Percentiles rank a stretch among this genome's conserved stretches.
Evolutionary conservation across 2,888 invertebrate species (phyloP).

Genomic region (Ophion costatus): DNA sequence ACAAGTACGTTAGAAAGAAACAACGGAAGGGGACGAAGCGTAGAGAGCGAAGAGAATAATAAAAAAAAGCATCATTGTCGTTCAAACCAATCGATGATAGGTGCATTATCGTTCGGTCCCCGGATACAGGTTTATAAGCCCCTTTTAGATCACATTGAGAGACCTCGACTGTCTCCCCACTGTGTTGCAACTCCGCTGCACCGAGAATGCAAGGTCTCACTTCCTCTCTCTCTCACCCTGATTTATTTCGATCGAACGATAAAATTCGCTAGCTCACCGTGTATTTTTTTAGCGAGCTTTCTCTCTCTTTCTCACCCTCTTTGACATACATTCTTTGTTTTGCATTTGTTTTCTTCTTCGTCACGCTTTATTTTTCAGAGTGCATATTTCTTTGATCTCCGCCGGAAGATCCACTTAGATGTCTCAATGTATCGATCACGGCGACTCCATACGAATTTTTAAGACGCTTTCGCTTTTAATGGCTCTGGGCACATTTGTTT

Average conservation of each 20-base stretch:
- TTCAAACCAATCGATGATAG: constrained; percentile 75
- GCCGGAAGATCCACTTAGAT: constrained; percentile 34
- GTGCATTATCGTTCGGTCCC: constrained; percentile 77
- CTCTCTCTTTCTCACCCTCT: constrained; percentile 14
- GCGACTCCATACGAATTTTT: neutral
- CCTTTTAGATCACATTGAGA: constrained; percentile 75
- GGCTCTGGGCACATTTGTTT: neutral
- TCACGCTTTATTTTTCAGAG: constrained; percentile 38
- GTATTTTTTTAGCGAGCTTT: constrained; percentile 11
- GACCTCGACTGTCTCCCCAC: constrained; percentile 48
- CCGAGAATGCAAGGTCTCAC: constrained; percentile 40
- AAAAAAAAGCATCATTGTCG: constrained; percentile 26
- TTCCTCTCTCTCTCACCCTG: constrained; percentile 28
- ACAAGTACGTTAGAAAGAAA: neutral
- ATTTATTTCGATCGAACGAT: constrained; percentile 56
- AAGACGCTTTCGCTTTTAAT: neutral
- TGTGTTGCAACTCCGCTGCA: constrained; percentile 28
- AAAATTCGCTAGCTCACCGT: constrained; percentile 37
- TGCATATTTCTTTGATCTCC: constrained; percentile 35
- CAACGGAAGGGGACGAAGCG: constrained; percentile 38
- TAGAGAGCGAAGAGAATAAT: neutral
- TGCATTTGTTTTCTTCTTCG: constrained; percentile 5
- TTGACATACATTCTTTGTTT: constrained; percentile 28
- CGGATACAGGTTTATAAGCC: constrained; percentile 79
- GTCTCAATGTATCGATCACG: constrained; percentile 20